A percentile compares a stretch with the other conserved stretches of the same genome.
Evolutionary conservation across 1,140 invertebrate genomes (phyloP).

Genomic region (Episyrphus balteatus): DNA sequence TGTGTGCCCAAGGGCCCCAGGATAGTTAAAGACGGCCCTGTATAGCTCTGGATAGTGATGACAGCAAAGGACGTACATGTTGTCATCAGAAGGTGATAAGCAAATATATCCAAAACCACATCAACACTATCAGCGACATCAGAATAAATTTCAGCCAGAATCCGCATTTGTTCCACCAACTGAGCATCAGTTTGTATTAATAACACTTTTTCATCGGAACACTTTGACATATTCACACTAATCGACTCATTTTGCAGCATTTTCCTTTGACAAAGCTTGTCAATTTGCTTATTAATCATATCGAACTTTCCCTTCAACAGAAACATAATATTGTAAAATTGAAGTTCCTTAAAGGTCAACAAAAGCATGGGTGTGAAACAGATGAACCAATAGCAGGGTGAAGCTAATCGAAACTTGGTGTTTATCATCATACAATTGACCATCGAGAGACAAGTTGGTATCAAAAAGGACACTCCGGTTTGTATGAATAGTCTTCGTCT

Average conservation of each 20-base stretch:
- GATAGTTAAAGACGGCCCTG: too few species aligned
- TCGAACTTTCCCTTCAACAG: conserved; percentile 8
- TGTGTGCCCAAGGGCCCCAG: too few species aligned
- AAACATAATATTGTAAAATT: conserved; percentile 11
- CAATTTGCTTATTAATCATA: conserved; percentile 7
- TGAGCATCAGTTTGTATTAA: not conserved
- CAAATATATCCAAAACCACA: conserved; percentile 6
- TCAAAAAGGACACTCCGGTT: conserved; percentile 3
- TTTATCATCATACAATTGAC: conserved; percentile 12
- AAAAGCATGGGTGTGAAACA: conserved; percentile 10
- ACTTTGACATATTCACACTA: too few species aligned
- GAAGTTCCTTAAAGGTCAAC: conserved; percentile 11
- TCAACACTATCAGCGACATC: conserved; percentile 5
- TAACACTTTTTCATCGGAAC: not conserved
- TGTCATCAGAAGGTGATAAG: conserved; percentile 6
- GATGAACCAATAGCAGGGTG: conserved; percentile 11
- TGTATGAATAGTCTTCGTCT: conserved; percentile 1
- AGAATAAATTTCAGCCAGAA: conserved; percentile 8
- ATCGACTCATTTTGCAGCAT: not conserved
- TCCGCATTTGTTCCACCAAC: not conserved
- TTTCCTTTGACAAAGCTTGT: not conserved
- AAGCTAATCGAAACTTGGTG: not conserved
- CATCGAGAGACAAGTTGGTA: conserved; percentile 9
- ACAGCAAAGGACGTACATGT: conserved; percentile 7
- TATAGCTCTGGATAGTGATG: conserved; percentile 9